phyloP scores from a whole-genome alignment of 2,113 vertebrate genomes.

The Halcyon malimbica region DNA sequence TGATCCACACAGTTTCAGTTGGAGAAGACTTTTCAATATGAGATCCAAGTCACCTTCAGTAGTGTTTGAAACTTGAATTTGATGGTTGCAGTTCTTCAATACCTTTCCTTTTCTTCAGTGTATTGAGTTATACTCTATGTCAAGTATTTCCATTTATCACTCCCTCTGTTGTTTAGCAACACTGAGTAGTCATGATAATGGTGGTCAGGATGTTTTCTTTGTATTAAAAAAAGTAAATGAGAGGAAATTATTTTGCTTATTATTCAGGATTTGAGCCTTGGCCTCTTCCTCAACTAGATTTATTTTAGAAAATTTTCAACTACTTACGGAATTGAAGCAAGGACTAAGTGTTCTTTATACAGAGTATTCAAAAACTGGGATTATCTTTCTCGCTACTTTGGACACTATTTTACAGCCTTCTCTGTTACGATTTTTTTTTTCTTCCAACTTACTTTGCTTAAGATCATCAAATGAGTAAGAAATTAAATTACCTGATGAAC shows the following conservation, averaged over 20 bases:
- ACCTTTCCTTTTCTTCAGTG: neutral
- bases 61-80: neutral
- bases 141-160: neutral
- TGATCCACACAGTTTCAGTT: too few relatives aligned
- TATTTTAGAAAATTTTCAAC: neutral
- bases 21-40: too few relatives aligned
- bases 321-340: neutral
- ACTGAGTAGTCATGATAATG: neutral
- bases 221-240: neutral
- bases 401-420: neutral
- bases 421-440: neutral
- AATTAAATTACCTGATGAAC: neutral
- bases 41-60: neutral
- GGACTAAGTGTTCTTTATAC: neutral
- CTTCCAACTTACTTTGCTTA: neutral
- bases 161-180: neutral
- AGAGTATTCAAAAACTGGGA: neutral
- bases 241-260: neutral
- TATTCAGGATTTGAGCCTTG: neutral
- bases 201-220: neutral
- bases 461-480: neutral
- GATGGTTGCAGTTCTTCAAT: neutral
- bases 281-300: neutral
- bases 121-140: neutral
- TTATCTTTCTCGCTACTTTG: accelerated